phyloP scores from a whole-genome alignment of 2,888 invertebrate genomes.

The Lycia hirtaria region DNA sequence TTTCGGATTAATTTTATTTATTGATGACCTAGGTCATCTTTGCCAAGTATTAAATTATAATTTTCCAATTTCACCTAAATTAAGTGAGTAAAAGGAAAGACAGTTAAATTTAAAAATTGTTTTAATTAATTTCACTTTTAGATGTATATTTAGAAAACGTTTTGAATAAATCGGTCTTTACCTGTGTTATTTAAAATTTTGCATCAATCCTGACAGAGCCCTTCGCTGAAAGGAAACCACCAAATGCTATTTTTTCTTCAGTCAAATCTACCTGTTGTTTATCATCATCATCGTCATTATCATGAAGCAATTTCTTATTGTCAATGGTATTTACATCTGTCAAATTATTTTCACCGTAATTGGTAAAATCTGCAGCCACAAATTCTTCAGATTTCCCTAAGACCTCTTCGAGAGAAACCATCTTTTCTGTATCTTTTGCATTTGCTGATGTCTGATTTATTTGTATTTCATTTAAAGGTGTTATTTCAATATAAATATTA shows the following conservation, averaged over 20 bases:
- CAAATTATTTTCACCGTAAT: neutral
- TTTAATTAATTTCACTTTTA: neutral
- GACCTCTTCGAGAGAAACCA: neutral
- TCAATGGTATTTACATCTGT: neutral
- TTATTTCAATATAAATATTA: slow-evolving; percentile 8
- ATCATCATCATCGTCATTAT: neutral
- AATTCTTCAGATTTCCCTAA: neutral
- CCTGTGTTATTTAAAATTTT: slow-evolving; percentile 25
- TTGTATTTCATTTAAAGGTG: neutral
- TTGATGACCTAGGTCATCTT: no score
- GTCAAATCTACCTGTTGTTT: neutral
- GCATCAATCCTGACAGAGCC: slow-evolving; percentile 36
- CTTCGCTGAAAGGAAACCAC: slow-evolving; percentile 30
- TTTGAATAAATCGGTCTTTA: neutral
- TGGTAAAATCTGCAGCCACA: slow-evolving; percentile 7
- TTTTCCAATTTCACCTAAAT: no score
- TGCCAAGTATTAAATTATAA: no score
- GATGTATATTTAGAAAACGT: neutral
- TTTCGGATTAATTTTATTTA: no score
- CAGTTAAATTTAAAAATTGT: no score
- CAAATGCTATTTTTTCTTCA: slow-evolving; percentile 5
- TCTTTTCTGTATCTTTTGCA: neutral
- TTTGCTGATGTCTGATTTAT: neutral
- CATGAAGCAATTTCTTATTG: neutral
- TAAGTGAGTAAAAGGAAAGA: no score